Percentiles rank a stretch among this genome's conserved stretches.
phyloP scores from a whole-genome alignment of 92 coral and sea anemone species.

The Muricea muricata region DNA sequence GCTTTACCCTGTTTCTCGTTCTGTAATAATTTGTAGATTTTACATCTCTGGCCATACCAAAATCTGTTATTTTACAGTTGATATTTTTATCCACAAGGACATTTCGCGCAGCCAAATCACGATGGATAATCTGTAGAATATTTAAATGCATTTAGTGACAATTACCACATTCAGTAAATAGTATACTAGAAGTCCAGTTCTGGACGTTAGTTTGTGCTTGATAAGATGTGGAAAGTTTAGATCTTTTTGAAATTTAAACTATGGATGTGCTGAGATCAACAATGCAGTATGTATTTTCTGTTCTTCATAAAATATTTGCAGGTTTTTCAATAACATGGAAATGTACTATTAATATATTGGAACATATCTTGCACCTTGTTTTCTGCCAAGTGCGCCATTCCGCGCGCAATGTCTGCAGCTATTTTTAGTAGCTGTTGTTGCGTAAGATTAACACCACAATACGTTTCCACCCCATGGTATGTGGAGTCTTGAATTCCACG shows the following conservation, averaged over 20 bases:
- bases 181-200: too few species aligned
- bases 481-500: conserved; percentile 67
- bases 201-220: too few species aligned
- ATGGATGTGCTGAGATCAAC: too few species aligned
- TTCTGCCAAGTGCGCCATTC: conserved; percentile 70
- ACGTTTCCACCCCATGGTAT: conserved; percentile 42
- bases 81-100: conserved; percentile 63
- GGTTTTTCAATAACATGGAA: too few species aligned
- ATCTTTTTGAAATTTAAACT: too few species aligned
- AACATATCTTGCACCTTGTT: conserved; percentile 57
- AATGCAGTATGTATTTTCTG: too few species aligned
- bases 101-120: conserved; percentile 78
- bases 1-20: conserved; percentile 50
- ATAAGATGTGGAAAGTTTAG: too few species aligned
- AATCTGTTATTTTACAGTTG: conserved; percentile 75
- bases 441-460: conserved; percentile 41
- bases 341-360: too few species aligned
- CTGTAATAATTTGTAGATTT: conserved; percentile 57
- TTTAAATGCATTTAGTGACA: neutral
- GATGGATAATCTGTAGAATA: conserved; percentile 62
- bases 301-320: too few species aligned
- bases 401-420: conserved; percentile 74
- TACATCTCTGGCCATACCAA: conserved; percentile 74
- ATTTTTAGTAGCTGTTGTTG: conserved; percentile 55
- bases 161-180: neutral